A percentile compares a stretch with the other conserved stretches of the same genome.
Evolutionary conservation across 2,888 invertebrate species (phyloP).

Genomic region (Clunio marinus): DNA sequence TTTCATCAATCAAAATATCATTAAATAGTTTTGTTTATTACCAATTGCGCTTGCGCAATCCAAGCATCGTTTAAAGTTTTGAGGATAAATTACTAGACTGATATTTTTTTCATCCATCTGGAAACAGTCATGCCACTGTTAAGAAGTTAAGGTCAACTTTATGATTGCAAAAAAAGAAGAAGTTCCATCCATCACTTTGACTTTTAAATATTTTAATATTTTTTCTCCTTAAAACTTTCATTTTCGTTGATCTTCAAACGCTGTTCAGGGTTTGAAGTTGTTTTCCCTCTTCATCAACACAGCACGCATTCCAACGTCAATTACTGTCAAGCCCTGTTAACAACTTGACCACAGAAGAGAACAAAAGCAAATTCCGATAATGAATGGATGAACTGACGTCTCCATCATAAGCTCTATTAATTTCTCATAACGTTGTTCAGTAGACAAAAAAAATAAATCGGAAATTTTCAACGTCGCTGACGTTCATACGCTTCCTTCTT

Average conservation of each 20-base stretch:
- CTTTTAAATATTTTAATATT: neutral
- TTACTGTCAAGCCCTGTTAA: neutral
- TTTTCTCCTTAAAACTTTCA: constrained; percentile 4
- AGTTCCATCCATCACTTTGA: neutral
- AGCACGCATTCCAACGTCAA: neutral
- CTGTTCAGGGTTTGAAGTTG: neutral
- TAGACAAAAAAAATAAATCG: neutral
- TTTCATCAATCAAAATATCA: too few relatives aligned
- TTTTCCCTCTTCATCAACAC: neutral
- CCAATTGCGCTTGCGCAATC: too few relatives aligned
- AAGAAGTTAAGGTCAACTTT: too few relatives aligned
- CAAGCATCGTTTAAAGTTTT: too few relatives aligned
- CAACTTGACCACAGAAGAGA: neutral
- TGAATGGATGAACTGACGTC: neutral
- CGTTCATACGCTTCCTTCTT: constrained; percentile 8
- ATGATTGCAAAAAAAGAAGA: neutral
- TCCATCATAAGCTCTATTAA: neutral
- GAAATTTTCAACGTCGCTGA: neutral
- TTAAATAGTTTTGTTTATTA: too few relatives aligned
- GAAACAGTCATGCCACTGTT: too few relatives aligned
- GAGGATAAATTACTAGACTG: too few relatives aligned
- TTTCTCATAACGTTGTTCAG: neutral
- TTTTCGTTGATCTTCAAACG: constrained; percentile 1
- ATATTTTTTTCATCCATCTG: too few relatives aligned
- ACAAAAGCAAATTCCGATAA: neutral